Evolutionary conservation across 2,113 vertebrate genomes (phyloP).

Genomic region (Gila orcuttii): DNA sequence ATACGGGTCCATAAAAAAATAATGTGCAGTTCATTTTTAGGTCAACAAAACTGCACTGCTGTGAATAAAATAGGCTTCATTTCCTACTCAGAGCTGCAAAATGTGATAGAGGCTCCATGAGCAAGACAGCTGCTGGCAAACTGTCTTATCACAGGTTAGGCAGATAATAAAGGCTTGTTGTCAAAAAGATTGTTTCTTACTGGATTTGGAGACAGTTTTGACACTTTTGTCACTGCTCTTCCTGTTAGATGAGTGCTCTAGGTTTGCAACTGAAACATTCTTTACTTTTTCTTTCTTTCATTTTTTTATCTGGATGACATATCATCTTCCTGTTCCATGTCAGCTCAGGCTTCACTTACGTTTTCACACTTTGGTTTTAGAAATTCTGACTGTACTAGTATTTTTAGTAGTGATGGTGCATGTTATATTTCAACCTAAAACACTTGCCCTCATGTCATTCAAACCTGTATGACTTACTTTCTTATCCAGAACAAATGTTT

Average conservation of each 20-base stretch:
- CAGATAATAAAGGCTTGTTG: constrained; percentile 39
- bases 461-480: neutral
- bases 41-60: neutral
- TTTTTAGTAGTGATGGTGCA: neutral
- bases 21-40: neutral
- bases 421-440: neutral
- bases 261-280: constrained; percentile 5
- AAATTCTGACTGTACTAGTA: neutral
- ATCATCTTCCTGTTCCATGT: neutral
- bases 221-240: neutral
- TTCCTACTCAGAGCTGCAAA: constrained; percentile 16
- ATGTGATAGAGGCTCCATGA: constrained; percentile 15
- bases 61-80: constrained; percentile 3
- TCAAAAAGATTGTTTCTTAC: constrained; percentile 44
- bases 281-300: neutral
- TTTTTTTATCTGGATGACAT: neutral
- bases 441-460: neutral
- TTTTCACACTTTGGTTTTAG: neutral
- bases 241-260: neutral
- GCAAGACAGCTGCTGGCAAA: constrained; percentile 27
- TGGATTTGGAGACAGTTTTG: constrained; percentile 33
- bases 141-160: constrained; percentile 37
- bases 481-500: constrained; percentile 4
- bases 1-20: neutral
- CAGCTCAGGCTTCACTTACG: neutral